Evolutionary conservation across 2,113 vertebrate genomes (phyloP), one percentile per base, ranked within the genome.

Genomic region (Anhinga anhinga): DNA sequence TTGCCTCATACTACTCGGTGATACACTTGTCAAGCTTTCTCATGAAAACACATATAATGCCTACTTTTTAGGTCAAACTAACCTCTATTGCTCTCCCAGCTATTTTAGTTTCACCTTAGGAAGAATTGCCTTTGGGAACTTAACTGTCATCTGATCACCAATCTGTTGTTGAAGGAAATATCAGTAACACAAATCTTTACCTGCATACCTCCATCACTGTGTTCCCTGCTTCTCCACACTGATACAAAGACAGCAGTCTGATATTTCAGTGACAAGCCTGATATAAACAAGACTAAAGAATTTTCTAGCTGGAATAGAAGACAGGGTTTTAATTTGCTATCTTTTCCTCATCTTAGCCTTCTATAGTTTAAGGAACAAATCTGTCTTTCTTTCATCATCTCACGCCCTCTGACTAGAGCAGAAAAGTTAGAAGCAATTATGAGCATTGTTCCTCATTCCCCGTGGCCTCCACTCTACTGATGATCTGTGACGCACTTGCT

Each of bases 381-480:
- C 67, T 86, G 5, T 26, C 18, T 14, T 22, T 71, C 40, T 69
- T 56, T 61, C n/a, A 15, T 10, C 0, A 0, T 18, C 59, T 87
- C 38, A 13, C 7, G 25, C 10, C 11, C 44, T 76, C 78, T 73
- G 34, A 73, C 10, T 16, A 32, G 34, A 32, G 21, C 9, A 80
- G 20, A 73, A 76, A 27, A 0, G 0, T 42, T 44, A 21, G 29
- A 44, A 92, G 30, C 16, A 44, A 30, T 67, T 65, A 22, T 2
- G 16, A 65, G 34, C 22, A 63, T 55, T 40, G 20, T 1, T 91
- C 21, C n/a, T 72, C 32, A 12, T 27, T 50, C 50, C 15, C 45
- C 12, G 34, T 5, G 49, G 27, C 63, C 61, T 50, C 42, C 36
- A 21, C 52, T 56, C 49, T 62, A 67, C 45, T 53, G 38, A 11